Conservation (phyloP, 2,888 invertebrate genomes). For the Drosophila testacea region DNA sequence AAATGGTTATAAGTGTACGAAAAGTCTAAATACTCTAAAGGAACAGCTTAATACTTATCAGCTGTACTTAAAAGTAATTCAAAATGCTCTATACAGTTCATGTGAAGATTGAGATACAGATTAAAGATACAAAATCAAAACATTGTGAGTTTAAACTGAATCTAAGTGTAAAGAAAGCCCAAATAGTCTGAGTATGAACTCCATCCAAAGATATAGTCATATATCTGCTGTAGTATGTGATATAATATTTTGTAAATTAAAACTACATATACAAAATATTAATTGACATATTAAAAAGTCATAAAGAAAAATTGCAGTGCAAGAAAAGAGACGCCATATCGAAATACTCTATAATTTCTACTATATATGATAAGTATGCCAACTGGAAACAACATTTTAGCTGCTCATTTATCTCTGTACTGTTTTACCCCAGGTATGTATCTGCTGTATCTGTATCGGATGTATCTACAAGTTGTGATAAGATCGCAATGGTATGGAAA, state of each 20-base stretch:
- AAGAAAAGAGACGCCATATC: not conserved
- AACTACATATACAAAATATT: too few relatives aligned
- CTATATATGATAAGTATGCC: conserved; percentile 1
- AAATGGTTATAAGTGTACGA: too few relatives aligned
- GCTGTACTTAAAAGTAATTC: too few relatives aligned
- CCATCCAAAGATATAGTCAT: too few relatives aligned
- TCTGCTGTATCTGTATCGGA: not conserved
- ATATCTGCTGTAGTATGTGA: too few relatives aligned
- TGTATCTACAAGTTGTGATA: conserved; percentile 44
- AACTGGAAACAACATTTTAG: conserved; percentile 4
- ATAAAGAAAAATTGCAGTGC: not conserved
- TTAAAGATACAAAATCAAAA: not conserved
- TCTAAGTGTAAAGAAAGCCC: too few relatives aligned
- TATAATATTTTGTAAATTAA: too few relatives aligned
- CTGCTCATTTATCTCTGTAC: not conserved
- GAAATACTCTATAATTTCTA: conserved; percentile 9
- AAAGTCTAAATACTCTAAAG: too few relatives aligned
- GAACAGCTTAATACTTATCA: too few relatives aligned
- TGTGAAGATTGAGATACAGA: not conserved
- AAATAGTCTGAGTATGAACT: too few relatives aligned
- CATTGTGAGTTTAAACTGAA: too few relatives aligned
- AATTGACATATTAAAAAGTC: not conserved
- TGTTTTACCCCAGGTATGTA: conserved; percentile 15
- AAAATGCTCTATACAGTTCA: not conserved
- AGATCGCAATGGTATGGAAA: conserved; percentile 55